Conservation (phyloP, 2,797 vertebrate species). For the Todus mexicanus region DNA sequence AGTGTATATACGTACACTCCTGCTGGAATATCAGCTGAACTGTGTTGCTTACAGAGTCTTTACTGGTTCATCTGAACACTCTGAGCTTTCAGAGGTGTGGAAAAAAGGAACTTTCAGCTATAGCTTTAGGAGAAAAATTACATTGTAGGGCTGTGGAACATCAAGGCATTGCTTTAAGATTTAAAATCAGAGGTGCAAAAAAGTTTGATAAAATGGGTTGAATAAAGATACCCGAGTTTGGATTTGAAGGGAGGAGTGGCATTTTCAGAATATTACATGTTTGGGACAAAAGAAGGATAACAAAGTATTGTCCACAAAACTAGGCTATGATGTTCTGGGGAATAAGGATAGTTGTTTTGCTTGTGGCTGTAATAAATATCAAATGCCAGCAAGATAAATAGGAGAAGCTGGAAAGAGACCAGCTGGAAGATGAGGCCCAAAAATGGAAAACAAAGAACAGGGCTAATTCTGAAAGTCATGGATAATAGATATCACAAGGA, state of each 20-base stretch:
- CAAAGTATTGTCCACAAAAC: background rate
- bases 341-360: background rate
- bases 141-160: background rate
- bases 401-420: background rate
- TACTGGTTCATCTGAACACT: background rate
- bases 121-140: background rate
- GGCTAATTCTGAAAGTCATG: background rate
- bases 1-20: background rate
- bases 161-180: background rate
- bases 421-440: background rate
- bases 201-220: background rate
- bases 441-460: background rate
- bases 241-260: background rate
- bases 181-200: background rate
- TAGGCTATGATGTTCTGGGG: background rate
- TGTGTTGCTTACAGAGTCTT: background rate
- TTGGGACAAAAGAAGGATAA: background rate
- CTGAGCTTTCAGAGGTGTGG: background rate
- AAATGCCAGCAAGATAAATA: background rate
- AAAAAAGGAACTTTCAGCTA: background rate
- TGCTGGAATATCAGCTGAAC: background rate
- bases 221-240: background rate
- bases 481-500: background rate
- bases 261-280: background rate
- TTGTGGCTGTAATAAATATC: background rate